phyloP scores from a whole-genome alignment of 64 coral and sea anemone species.

The Montipora cactus region DNA sequence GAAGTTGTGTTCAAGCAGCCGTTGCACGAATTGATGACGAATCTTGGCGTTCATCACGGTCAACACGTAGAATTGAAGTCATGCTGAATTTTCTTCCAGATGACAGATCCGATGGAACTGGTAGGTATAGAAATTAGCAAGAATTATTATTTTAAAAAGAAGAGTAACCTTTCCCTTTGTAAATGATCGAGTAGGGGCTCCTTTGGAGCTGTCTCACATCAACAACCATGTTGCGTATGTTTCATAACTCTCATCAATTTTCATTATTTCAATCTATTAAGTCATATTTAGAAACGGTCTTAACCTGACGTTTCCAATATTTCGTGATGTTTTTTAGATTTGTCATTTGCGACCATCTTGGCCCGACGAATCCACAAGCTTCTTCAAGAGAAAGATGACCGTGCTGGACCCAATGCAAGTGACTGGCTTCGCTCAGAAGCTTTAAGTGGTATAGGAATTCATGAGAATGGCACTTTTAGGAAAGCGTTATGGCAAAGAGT shows the following conservation, averaged over 20 bases:
- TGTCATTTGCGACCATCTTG: conserved; percentile 70
- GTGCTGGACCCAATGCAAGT: conserved; percentile 23
- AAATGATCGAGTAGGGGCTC: too few relatives aligned
- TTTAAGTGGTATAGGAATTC: conserved; percentile 65
- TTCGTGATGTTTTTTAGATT: conserved; percentile 1
- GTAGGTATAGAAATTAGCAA: background rate
- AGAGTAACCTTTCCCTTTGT: background rate
- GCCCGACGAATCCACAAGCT: conserved; percentile 69
- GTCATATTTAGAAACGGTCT: background rate
- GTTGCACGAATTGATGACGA: conserved; percentile 78
- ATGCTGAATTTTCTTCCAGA: conserved; percentile 75
- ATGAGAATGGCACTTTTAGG: conserved; percentile 87
- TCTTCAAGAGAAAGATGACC: conserved; percentile 74
- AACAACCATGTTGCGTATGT: too few relatives aligned
- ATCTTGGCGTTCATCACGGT: conserved; percentile 31
- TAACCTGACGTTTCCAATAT: background rate
- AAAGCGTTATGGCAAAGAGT: conserved; percentile 91
- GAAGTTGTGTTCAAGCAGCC: conserved; percentile 80
- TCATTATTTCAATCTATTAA: background rate
- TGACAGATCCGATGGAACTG: conserved; percentile 20
- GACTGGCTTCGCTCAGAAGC: conserved; percentile 82
- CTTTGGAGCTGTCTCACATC: too few relatives aligned
- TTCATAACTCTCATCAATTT: too few relatives aligned
- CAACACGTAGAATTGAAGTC: conserved; percentile 71
- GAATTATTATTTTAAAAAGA: too few relatives aligned